phyloP scores from a whole-genome alignment of 2,797 vertebrate genomes.

The Oreochromis grahami region DNA sequence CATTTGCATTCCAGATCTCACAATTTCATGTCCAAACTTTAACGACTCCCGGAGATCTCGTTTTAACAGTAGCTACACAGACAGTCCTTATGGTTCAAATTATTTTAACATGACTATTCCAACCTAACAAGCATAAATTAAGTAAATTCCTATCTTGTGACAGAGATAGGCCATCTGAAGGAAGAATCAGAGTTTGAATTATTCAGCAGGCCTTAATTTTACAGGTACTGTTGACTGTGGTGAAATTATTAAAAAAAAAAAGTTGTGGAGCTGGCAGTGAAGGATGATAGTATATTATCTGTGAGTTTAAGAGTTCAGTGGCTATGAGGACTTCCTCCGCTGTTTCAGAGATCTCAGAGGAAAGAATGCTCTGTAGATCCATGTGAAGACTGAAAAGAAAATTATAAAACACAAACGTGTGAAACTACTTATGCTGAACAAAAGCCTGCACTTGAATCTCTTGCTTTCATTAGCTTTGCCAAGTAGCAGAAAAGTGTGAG shows the following conservation, averaged over 20 bases:
- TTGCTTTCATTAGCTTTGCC: slow-evolving; percentile 54
- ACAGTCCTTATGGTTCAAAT: slow-evolving; percentile 71
- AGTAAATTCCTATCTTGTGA: slow-evolving; percentile 73
- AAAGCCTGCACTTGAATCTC: slow-evolving; percentile 27
- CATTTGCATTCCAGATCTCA: slow-evolving; percentile 77
- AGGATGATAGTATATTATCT: slow-evolving; percentile 47
- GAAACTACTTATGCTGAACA: slow-evolving; percentile 60
- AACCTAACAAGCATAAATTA: slow-evolving; percentile 73
- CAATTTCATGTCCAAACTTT: slow-evolving; percentile 65
- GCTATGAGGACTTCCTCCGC: slow-evolving; percentile 46
- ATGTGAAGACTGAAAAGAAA: slow-evolving; percentile 34
- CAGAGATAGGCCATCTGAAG: slow-evolving; percentile 59
- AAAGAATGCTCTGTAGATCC: slow-evolving; percentile 65
- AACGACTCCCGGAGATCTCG: slow-evolving; percentile 62
- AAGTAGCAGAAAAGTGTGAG: slow-evolving; percentile 42
- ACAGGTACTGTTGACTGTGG: slow-evolving; percentile 64
- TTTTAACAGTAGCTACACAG: slow-evolving; percentile 72
- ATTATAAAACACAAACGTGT: slow-evolving; percentile 72
- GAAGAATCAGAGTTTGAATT: slow-evolving; percentile 56
- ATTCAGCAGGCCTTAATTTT: slow-evolving; percentile 64
- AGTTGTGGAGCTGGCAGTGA: slow-evolving; percentile 43
- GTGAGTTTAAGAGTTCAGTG: slow-evolving; percentile 29
- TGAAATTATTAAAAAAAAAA: slow-evolving; percentile 38
- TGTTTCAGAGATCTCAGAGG: slow-evolving; percentile 36
- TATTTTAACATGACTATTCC: slow-evolving; percentile 72